These are phyloP conservation scores for Eonycteris spelaea DNA, from an alignment of 2,113 vertebrate species.

Conservation along the genomic window DNA sequence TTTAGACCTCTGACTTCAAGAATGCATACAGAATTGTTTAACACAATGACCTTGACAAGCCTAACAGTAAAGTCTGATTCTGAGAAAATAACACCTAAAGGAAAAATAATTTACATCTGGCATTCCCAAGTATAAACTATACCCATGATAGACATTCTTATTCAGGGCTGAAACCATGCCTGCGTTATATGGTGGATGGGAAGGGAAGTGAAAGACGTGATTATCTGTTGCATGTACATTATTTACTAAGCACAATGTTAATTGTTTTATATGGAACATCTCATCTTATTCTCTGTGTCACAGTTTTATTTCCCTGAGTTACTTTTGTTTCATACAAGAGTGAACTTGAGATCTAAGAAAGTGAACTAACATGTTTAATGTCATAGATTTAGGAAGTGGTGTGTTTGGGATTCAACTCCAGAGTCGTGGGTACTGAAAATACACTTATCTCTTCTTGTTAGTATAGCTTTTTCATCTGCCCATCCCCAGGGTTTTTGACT, in stretches of 20 bases:
- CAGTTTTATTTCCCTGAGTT: background rate
- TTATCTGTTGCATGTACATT: background rate
- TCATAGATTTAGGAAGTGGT: background rate
- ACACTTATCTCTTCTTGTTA: background rate
- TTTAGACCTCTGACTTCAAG: constrained; percentile 53
- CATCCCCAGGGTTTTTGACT: background rate
- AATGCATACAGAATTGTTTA: constrained; percentile 49
- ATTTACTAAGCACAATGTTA: background rate
- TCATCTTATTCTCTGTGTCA: background rate
- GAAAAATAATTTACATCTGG: background rate
- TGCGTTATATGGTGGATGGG: background rate
- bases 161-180: background rate
- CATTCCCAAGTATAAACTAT: background rate
- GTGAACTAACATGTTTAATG: background rate
- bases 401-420: background rate
- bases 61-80: background rate
- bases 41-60: constrained; percentile 42
- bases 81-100: constrained; percentile 45
- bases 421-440: background rate
- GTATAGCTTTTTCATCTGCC: background rate
- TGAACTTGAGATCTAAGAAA: background rate
- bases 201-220: background rate
- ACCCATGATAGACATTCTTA: background rate
- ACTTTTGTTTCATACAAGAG: background rate
- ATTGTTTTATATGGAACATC: background rate